Conservation (phyloP, 2,113 vertebrate genomes). For the Albula glossodonta region DNA sequence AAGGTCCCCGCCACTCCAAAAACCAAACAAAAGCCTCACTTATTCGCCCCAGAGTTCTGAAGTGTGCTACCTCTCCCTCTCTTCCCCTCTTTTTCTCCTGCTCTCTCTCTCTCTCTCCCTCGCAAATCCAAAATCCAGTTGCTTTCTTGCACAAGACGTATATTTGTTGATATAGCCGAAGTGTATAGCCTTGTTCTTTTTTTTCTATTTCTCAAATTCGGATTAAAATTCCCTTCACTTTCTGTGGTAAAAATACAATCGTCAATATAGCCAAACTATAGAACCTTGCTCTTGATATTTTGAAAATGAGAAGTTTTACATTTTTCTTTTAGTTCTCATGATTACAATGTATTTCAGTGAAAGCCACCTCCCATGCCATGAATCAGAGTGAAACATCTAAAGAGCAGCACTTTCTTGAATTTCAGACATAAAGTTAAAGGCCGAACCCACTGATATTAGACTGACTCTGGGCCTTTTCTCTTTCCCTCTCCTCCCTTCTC, state of each 20-base stretch:
- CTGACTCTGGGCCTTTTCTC: background rate
- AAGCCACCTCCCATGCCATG: background rate
- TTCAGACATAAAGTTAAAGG: background rate
- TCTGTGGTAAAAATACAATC: too few relatives aligned
- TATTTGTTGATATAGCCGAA: too few relatives aligned
- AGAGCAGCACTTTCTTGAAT: background rate
- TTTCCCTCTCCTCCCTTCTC: background rate
- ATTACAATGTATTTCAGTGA: background rate
- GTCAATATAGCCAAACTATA: too few relatives aligned
- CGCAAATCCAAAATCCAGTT: background rate
- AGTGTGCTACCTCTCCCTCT: conserved; percentile 44
- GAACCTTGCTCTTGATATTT: too few relatives aligned
- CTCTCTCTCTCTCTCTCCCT: background rate
- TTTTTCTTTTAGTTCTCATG: background rate
- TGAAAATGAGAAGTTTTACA: too few relatives aligned
- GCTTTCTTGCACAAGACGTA: conserved; percentile 9
- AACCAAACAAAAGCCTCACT: conserved; percentile 55
- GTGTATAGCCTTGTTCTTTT: too few relatives aligned
- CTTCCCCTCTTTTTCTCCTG: background rate
- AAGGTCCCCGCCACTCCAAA: conserved; percentile 37
- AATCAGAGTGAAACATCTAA: background rate
- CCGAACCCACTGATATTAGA: background rate
- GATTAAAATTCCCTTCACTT: too few relatives aligned
- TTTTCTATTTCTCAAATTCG: too few relatives aligned
- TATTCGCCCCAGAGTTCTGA: conserved; percentile 48